Conservation (phyloP, 2,797 vertebrate genomes). For the Sebastes steindachneri region DNA sequence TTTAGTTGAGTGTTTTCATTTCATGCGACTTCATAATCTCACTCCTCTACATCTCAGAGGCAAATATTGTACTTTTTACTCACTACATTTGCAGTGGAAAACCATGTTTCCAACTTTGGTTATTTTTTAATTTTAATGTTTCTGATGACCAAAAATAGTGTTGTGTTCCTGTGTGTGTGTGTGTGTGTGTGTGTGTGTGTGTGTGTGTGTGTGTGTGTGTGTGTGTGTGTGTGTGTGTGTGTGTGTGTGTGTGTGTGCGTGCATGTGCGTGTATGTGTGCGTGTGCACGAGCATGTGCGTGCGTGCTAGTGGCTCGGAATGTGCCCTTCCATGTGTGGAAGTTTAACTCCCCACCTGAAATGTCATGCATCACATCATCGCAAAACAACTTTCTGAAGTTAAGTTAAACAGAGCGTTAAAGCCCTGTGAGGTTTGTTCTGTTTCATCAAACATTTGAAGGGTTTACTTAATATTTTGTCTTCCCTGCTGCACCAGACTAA, state of each 20-base stretch:
- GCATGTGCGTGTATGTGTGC: neutral
- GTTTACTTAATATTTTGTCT: neutral
- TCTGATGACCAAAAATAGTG: too few species aligned
- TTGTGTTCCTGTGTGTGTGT: neutral
- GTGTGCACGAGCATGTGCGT: neutral
- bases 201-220: neutral
- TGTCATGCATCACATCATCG: slow-evolving; percentile 10
- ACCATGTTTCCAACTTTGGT: too few species aligned
- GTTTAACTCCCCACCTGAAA: slow-evolving; percentile 10
- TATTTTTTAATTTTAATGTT: too few species aligned
- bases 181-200: neutral
- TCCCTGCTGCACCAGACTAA: neutral
- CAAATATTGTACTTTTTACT: neutral
- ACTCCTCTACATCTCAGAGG: neutral
- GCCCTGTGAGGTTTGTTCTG: neutral
- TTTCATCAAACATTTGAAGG: slow-evolving; percentile 11
- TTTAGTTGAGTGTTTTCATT: neutral
- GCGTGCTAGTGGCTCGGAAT: too few species aligned
- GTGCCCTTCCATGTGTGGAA: neutral
- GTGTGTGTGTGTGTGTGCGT: neutral
- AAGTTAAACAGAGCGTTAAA: neutral
- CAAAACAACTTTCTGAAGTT: neutral
- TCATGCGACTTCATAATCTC: neutral
- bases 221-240: too few species aligned
- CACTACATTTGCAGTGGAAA: neutral